These are phyloP conservation scores for Grammomys surdaster DNA, from an alignment of 2,113 vertebrate genomes.

Conservation along the genomic window DNA sequence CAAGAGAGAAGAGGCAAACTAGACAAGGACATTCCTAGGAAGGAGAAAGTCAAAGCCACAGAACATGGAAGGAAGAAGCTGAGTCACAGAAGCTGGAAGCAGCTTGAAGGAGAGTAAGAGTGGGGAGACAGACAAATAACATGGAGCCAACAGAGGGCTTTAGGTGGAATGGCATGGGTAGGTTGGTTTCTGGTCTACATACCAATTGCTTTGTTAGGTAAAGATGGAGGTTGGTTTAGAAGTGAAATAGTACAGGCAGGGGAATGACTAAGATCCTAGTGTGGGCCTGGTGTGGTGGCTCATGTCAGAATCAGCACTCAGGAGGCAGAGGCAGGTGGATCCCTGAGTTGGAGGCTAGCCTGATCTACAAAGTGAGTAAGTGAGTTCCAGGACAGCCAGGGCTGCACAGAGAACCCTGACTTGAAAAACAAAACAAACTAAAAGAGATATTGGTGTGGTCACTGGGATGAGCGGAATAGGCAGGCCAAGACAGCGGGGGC, in stretches of 20 bases:
- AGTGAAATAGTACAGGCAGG: background rate
- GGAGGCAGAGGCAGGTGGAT: background rate
- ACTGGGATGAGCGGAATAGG: background rate
- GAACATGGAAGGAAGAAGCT: background rate
- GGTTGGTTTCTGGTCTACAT: background rate
- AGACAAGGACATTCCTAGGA: background rate
- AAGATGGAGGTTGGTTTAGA: background rate
- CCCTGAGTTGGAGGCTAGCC: background rate
- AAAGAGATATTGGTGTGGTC: background rate
- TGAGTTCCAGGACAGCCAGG: background rate
- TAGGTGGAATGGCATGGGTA: background rate
- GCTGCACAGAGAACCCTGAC: background rate
- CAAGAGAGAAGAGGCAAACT: background rate
- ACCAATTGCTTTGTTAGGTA: background rate
- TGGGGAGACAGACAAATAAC: no score
- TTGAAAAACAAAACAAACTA: background rate
- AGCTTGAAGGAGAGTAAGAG: no score
- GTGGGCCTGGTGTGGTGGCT: background rate
- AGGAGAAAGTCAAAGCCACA: background rate
- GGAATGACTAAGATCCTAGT: background rate
- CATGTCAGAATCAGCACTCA: background rate
- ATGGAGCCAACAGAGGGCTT: background rate
- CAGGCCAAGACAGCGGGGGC: background rate
- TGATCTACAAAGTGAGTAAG: background rate
- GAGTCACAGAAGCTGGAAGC: background rate